phyloP scores from a whole-genome alignment of 2,888 invertebrate species.

The Zele albiditarsus region DNA sequence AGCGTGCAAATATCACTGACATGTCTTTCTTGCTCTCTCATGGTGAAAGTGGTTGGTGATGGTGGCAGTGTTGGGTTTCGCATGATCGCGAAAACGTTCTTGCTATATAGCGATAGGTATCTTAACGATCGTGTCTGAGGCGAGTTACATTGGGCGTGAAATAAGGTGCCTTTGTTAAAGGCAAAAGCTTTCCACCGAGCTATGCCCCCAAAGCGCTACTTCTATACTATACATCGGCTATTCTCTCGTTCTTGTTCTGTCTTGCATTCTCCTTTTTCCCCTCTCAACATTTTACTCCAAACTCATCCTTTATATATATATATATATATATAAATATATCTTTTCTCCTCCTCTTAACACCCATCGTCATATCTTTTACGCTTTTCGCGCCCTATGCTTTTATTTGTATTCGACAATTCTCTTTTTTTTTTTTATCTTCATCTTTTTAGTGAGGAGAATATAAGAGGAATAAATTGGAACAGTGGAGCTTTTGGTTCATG shows the following conservation, averaged over 20 bases:
- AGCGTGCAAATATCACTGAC: background rate
- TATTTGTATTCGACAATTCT: conserved; percentile 1
- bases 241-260: conserved; percentile 7
- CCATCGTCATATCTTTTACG: conserved; percentile 34
- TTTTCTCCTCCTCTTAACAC: conserved; percentile 33
- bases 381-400: conserved; percentile 26
- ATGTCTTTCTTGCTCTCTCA: background rate
- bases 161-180: conserved; percentile 64
- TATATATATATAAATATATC: background rate
- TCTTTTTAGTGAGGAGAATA: no score
- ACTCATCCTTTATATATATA: conserved; percentile 6
- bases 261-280: no score
- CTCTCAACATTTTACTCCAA: background rate
- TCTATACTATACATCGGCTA: conserved; percentile 17
- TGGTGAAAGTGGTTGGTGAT: background rate
- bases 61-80: conserved; percentile 12
- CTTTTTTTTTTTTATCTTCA: conserved; percentile 5
- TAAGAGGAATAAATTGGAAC: no score
- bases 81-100: conserved; percentile 48
- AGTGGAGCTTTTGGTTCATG: no score
- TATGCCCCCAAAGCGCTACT: conserved; percentile 9
- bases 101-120: conserved; percentile 57
- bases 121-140: conserved; percentile 69
- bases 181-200: conserved; percentile 44
- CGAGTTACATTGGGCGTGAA: conserved; percentile 66